Conservation (phyloP, 2,113 vertebrate species). For the Nannobrachium achirus region DNA sequence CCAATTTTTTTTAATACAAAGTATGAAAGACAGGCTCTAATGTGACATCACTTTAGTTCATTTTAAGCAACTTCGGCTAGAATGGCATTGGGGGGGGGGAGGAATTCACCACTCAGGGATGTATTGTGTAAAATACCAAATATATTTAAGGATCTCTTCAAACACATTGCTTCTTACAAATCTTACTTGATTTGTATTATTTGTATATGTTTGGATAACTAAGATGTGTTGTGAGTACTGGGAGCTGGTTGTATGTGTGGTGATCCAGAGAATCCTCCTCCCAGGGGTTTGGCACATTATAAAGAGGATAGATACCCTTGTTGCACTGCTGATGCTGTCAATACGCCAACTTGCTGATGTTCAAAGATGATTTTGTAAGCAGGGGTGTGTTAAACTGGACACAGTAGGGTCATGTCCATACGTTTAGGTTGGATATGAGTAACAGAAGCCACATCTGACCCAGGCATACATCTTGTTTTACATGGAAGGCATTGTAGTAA, state of each 20-base stretch:
- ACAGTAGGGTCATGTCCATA: too few relatives aligned
- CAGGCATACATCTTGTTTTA: background rate
- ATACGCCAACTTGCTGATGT: too few relatives aligned
- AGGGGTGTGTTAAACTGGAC: too few relatives aligned
- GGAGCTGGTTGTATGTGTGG: too few relatives aligned
- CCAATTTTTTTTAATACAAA: background rate
- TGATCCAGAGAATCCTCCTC: too few relatives aligned
- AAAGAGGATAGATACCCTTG: too few relatives aligned
- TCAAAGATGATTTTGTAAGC: too few relatives aligned
- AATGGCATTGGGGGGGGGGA: background rate
- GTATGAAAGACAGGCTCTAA: background rate
- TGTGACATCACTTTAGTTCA: conserved; percentile 15
- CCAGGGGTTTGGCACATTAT: too few relatives aligned
- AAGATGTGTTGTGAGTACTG: too few relatives aligned
- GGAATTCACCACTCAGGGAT: background rate
- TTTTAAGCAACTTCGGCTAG: background rate
- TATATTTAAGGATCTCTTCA: too few relatives aligned
- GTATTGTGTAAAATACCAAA: background rate
- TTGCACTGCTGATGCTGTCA: too few relatives aligned
- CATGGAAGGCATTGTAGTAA: conserved; percentile 2
- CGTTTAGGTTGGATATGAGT: background rate
- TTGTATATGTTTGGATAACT: background rate
- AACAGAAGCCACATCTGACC: background rate
- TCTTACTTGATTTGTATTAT: background rate
- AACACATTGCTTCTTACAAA: too few relatives aligned